phyloP scores from a whole-genome alignment of 2,797 vertebrate genomes.

The Cephalopachus bancanus region DNA sequence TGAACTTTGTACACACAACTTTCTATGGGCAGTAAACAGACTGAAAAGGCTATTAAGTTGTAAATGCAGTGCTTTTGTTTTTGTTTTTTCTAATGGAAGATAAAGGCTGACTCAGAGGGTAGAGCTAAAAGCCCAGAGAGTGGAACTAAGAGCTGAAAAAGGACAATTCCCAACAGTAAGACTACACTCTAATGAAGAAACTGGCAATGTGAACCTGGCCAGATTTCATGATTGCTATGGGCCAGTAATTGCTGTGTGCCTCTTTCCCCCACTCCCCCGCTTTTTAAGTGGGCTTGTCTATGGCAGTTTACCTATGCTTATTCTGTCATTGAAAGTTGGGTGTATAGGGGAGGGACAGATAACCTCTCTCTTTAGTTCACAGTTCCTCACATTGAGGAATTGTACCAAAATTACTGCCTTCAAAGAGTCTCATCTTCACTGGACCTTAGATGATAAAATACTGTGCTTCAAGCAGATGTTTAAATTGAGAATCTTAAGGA shows the following conservation, averaged over 20 bases:
- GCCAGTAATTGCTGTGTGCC: neutral
- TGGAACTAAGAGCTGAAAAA: neutral
- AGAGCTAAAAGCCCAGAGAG: neutral
- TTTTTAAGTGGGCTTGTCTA: neutral
- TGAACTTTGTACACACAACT: neutral
- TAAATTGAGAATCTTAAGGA: neutral
- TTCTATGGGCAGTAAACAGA: neutral
- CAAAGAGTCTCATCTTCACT: neutral
- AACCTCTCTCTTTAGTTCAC: neutral
- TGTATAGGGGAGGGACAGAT: neutral
- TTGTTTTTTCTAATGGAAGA: neutral
- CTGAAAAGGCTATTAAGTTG: neutral
- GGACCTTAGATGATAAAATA: neutral
- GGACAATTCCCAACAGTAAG: neutral
- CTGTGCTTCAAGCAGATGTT: neutral
- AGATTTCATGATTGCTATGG: neutral
- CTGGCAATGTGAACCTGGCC: neutral
- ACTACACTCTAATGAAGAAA: neutral
- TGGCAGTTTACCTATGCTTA: neutral
- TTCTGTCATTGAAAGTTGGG: neutral
- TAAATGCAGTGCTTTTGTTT: neutral
- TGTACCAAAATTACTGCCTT: neutral
- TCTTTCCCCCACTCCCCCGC: neutral
- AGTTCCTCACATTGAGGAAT: neutral
- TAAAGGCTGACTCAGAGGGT: neutral